Percentiles rank a stretch among this genome's conserved stretches.
These are phyloP conservation scores for Platichthys flesus DNA, from an alignment of 2,113 vertebrate genomes.

Conservation along the genomic window DNA sequence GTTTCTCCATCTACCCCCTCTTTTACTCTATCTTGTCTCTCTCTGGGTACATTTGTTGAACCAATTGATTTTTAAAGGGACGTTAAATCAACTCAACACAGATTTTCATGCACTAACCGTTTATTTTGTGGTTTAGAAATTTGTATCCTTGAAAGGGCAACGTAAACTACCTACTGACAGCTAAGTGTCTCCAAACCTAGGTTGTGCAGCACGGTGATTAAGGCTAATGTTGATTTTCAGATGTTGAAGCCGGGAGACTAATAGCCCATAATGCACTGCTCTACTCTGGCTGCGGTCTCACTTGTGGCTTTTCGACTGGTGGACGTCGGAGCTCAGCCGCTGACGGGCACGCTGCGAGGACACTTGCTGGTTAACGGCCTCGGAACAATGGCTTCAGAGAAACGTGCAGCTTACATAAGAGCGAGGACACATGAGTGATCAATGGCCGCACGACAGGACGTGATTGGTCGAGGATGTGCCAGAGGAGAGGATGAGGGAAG, in stretches of 20 bases:
- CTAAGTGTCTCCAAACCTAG: slow-evolving; percentile 5
- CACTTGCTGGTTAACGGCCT: slow-evolving; percentile 37
- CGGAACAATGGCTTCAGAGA: slow-evolving; percentile 54
- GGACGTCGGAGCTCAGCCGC: slow-evolving; percentile 10
- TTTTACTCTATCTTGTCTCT: too few species aligned
- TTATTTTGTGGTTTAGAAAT: not conserved
- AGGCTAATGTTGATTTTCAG: slow-evolving; percentile 23
- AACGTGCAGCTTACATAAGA: slow-evolving; percentile 30
- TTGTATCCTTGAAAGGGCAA: slow-evolving; percentile 2
- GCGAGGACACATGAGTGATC: slow-evolving; percentile 29
- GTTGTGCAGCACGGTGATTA: slow-evolving; percentile 9
- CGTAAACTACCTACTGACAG: slow-evolving; percentile 42
- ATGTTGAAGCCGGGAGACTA: slow-evolving; percentile 11
- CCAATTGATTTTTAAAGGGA: too few species aligned
- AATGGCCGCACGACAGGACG: slow-evolving; percentile 18
- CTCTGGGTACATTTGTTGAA: too few species aligned
- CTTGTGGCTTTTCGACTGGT: slow-evolving; percentile 25
- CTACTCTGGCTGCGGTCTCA: slow-evolving; percentile 27
- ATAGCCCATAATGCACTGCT: slow-evolving; percentile 12
- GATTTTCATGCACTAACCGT: too few species aligned
- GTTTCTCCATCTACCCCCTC: too few species aligned
- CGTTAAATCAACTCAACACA: too few species aligned
- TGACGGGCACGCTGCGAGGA: slow-evolving; percentile 33
- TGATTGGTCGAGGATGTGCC: slow-evolving; percentile 22
- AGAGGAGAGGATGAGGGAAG: slow-evolving; percentile 14